Evolutionary conservation across 2,113 vertebrate genomes (phyloP).

Genomic region (Solea senegalensis): DNA sequence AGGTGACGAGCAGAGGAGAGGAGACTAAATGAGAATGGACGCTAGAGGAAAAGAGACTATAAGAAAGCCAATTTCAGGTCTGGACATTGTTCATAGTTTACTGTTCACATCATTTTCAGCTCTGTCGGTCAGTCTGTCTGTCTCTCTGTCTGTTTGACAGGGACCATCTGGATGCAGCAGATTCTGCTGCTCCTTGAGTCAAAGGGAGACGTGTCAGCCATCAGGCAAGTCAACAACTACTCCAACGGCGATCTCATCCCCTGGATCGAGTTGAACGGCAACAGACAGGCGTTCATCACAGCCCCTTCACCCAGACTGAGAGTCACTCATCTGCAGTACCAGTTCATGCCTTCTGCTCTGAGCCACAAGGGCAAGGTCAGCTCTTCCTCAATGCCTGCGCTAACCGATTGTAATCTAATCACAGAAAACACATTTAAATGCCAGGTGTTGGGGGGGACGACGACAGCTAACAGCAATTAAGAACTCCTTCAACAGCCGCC

Average conservation of each 20-base stretch:
- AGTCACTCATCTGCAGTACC: slow-evolving; percentile 62
- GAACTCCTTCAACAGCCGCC: too few relatives aligned
- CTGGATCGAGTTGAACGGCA: slow-evolving; percentile 67
- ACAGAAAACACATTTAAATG: too few relatives aligned
- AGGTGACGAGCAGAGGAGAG: not conserved
- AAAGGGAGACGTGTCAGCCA: slow-evolving; percentile 49
- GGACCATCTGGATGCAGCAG: slow-evolving; percentile 78
- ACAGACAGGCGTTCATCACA: slow-evolving; percentile 35
- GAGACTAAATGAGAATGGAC: not conserved
- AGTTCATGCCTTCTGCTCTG: slow-evolving; percentile 64
- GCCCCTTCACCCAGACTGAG: slow-evolving; percentile 46
- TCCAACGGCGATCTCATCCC: slow-evolving; percentile 44
- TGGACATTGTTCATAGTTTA: too few relatives aligned
- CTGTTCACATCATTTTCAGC: too few relatives aligned
- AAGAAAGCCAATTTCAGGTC: not conserved
- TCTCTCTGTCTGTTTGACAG: slow-evolving; percentile 39
- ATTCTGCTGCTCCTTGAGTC: slow-evolving; percentile 68
- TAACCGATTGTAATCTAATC: too few relatives aligned
- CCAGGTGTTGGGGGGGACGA: too few relatives aligned
- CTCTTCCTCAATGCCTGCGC: not conserved
- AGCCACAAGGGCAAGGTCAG: slow-evolving; percentile 71
- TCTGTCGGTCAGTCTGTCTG: slow-evolving; percentile 6
- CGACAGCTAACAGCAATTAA: too few relatives aligned
- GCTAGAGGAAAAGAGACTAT: not conserved
- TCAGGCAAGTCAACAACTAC: not conserved